Percentiles rank a stretch among this genome's conserved stretches.
phyloP scores from a whole-genome alignment of 2,113 vertebrate species.

The Hipposideros armiger region DNA sequence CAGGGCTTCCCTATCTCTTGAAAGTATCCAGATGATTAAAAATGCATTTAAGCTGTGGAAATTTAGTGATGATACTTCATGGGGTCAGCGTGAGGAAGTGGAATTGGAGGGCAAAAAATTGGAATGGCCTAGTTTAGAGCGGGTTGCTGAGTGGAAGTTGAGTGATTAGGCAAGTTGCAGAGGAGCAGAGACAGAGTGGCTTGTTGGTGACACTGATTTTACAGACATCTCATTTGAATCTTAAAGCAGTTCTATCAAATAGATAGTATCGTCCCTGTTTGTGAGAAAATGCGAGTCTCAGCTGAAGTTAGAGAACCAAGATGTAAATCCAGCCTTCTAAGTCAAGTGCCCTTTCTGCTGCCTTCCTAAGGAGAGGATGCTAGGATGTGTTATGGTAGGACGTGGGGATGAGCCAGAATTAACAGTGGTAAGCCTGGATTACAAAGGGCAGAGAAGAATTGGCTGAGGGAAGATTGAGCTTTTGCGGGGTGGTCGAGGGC shows the following conservation, averaged over 20 bases:
- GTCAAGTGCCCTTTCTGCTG: not conserved
- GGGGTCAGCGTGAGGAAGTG: not conserved
- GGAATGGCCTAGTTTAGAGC: not conserved
- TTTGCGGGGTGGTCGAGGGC: not conserved
- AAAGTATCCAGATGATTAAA: constrained; percentile 43
- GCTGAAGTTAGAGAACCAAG: not conserved
- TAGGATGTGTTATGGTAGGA: not conserved
- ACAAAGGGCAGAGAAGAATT: not conserved
- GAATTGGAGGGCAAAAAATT: not conserved
- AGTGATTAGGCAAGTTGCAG: not conserved
- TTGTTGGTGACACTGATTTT: not conserved
- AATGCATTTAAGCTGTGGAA: not conserved
- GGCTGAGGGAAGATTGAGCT: not conserved
- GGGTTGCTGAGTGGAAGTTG: too few species aligned
- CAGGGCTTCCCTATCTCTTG: not conserved
- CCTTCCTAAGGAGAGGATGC: not conserved
- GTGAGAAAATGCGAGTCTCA: not conserved
- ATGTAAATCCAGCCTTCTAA: not conserved
- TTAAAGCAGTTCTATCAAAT: not conserved
- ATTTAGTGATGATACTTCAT: not conserved
- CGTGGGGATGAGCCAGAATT: accelerated
- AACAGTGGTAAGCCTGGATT: not conserved
- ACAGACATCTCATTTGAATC: not conserved
- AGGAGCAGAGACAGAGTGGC: not conserved
- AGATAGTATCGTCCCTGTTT: not conserved